Evolutionary conservation across 2,113 vertebrate species (phyloP), one percentile per base, ranked within the genome.

Genomic region (Camelus dromedarius): DNA sequence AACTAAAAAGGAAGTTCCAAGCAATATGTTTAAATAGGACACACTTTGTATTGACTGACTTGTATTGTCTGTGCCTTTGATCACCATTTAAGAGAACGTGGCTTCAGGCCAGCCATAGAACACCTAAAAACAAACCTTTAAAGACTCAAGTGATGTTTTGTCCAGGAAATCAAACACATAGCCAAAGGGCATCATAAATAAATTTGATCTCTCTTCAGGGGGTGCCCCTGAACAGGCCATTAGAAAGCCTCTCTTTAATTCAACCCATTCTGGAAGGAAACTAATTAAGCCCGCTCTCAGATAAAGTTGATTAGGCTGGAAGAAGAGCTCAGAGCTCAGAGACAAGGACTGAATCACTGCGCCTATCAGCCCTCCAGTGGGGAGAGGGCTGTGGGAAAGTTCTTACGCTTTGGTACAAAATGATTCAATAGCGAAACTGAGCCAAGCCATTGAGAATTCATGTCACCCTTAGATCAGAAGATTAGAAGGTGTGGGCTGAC

Each of bases 171-270:
- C 97, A 98, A 98, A 97, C 94, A 96, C 83, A 76, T 96, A 96
- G 97, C 97, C 97, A 97, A 98, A 98, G 94, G 97, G 97, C 96
- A 93, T 98, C 97, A 98, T 98, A 98, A 98, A 99, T 98, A 98
- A 95, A 98, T 96, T 96, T 96, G 98, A 97, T 98, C 95, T 93
- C 88, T 95, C 95, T 98, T 97, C 90, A 93, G 90, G 79, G 89
- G 48, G 1, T 94, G 94, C 95, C 94, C 93, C 97, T 80, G 96
- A 98, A 97, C 86, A 95, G 98, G 91, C 79, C 96, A 98, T 96
- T 96, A 73, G 97, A 98, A 98, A 98, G 79, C 62, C 48, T 87
- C 82, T 96, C 92, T 98, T 98, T 96, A 98, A 84, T 94, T 93
- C 96, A 98, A 87, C 79, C 66, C 35, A 12, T 58, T 67, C 30